Evolutionary conservation across 2,113 vertebrate genomes (phyloP).

Genomic region (Tichodroma muraria): DNA sequence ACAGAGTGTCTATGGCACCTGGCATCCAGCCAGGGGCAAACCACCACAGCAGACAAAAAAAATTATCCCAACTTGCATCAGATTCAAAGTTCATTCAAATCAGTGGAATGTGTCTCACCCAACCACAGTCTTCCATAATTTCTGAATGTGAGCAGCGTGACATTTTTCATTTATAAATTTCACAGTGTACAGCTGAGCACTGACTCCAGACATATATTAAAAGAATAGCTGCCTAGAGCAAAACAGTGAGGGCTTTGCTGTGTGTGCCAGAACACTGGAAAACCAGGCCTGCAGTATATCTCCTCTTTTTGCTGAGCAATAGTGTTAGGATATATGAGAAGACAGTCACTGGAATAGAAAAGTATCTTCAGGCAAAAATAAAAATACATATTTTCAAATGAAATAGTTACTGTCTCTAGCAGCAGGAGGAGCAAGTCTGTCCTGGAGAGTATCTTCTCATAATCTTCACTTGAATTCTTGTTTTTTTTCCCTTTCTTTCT

Average conservation of each 20-base stretch:
- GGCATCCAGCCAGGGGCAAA: not conserved
- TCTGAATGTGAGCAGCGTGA: not conserved
- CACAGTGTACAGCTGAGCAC: not conserved
- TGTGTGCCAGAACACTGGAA: not conserved
- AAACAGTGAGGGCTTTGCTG: not conserved
- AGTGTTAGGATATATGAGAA: not conserved
- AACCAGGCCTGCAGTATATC: not conserved
- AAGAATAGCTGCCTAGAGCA: not conserved
- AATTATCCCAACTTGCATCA: not conserved
- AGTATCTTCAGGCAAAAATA: not conserved
- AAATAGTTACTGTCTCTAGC: not conserved
- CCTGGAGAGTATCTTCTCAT: not conserved
- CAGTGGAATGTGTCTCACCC: not conserved
- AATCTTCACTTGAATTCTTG: not conserved
- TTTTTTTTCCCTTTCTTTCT: accelerated
- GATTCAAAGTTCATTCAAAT: not conserved
- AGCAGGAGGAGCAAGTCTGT: not conserved
- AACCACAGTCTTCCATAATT: not conserved
- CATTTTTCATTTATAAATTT: not conserved
- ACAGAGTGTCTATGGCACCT: not conserved
- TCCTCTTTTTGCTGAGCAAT: not conserved
- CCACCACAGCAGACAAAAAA: not conserved
- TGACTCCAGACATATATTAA: not conserved
- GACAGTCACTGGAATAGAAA: not conserved
- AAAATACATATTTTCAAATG: not conserved